Evolutionary conservation across 2,797 vertebrate species (phyloP), one percentile per base, ranked within the genome.

Genomic region (Siniperca undulata): DNA sequence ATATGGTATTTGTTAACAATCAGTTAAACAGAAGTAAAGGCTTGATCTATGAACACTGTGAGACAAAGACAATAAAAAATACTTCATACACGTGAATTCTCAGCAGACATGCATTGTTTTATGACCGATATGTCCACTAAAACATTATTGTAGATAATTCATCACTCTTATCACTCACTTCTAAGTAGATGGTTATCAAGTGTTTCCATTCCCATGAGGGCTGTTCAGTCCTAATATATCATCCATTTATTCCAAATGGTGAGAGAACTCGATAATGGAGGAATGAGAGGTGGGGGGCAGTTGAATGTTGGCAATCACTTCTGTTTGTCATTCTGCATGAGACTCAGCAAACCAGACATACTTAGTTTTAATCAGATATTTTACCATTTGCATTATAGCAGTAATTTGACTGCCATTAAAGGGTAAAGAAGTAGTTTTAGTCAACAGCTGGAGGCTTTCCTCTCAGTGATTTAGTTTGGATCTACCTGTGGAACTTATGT

Each of bases 121-220:
- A 88, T 75, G 34, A 67, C 52, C 5, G 9, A 4, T 22, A 56
- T 52, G 27, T 36, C 12, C 55, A 65, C 8, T 79, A 64, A 79
- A 82, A 78, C 46, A 50, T 81, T 30, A 69, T 46, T 53, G 30
- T 13, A 50, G 40, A 78, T 78, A 73, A 85, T 74, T 70, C 40
- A 87, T 81, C 48, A 61, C 42, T 71, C 42, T 82, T 87, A 82
- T 80, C 44, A 2, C 30, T 59, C 62, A n/a, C 22, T 20, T 46
- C 16, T 34, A 11, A 80, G 65, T 68, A 42, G 14, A 71, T 58
- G 8, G 17, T 78, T 84, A 83, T 88, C 80, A 77, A 17, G 22
- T 34, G 19, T 55, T 65, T 66, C 12, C 12, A 22, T 74, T 80
- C 76, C 71, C 77, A 75, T 17, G 22, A 80, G 62, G 40, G 48